Conservation (phyloP, 2,113 vertebrate species). For the Nematolebias whitei region DNA sequence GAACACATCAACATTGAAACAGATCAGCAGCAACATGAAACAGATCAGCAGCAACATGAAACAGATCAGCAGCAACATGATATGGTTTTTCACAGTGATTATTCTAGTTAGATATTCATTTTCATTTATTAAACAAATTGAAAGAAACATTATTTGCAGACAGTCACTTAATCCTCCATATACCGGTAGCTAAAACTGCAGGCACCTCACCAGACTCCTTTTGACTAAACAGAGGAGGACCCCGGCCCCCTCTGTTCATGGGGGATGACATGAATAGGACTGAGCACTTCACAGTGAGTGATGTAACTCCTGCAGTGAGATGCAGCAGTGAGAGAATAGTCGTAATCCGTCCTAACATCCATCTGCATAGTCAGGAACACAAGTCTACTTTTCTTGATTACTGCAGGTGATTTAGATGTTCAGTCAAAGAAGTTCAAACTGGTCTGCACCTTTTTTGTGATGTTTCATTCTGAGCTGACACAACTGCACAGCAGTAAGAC, state of each 20-base stretch:
- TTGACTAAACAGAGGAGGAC: too few relatives aligned
- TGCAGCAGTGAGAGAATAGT: slow-evolving; percentile 57
- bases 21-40: too few relatives aligned
- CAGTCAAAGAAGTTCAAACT: not conserved
- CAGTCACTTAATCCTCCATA: too few relatives aligned
- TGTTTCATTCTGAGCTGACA: not conserved
- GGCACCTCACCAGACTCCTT: not conserved
- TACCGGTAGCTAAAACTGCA: not conserved
- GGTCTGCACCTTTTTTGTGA: not conserved
- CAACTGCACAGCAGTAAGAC: not conserved
- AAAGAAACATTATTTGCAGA: too few relatives aligned
- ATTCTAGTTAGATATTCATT: too few relatives aligned
- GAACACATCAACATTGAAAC: too few relatives aligned
- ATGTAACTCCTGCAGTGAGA: slow-evolving; percentile 52
- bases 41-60: too few relatives aligned
- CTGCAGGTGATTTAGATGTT: slow-evolving; percentile 22
- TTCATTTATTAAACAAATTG: too few relatives aligned
- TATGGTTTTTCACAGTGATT: too few relatives aligned
- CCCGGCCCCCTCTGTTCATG: too few relatives aligned
- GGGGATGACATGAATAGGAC: not conserved
- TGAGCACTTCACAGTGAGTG: slow-evolving; percentile 59
- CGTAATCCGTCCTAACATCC: slow-evolving; percentile 68
- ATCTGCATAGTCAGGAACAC: slow-evolving; percentile 53
- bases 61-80: too few relatives aligned
- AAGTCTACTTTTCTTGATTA: slow-evolving; percentile 53